These are phyloP conservation scores for Vipera ursinii DNA, from an alignment of 2,797 vertebrate genomes.

Conservation along the genomic window DNA sequence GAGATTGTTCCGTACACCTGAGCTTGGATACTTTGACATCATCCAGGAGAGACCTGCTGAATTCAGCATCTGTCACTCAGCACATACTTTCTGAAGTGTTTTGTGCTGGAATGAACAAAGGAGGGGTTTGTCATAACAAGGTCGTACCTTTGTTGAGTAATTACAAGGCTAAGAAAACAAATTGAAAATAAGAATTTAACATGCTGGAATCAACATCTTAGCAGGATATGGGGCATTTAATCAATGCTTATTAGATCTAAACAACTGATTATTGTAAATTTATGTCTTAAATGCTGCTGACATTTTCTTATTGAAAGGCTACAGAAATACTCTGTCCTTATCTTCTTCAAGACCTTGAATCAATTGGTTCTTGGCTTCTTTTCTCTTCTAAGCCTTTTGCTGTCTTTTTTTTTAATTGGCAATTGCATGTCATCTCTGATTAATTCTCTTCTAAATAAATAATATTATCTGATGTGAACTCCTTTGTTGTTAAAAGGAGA, in stretches of 20 bases:
- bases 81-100: conserved; percentile 38
- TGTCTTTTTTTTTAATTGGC: neutral
- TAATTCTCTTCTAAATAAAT: neutral
- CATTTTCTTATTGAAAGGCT: conserved; percentile 22
- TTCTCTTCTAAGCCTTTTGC: conserved; percentile 29
- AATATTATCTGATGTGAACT: neutral
- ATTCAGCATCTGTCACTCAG: neutral
- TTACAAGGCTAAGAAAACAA: conserved; percentile 38
- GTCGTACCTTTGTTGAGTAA: conserved; percentile 28
- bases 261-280: conserved; percentile 10
- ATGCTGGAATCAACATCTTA: conserved; percentile 26
- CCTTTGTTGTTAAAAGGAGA: neutral
- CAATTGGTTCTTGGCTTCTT: conserved; percentile 40
- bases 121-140: neutral
- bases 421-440: neutral
- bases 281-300: conserved; percentile 17
- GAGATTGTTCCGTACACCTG: neutral
- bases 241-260: conserved; percentile 24
- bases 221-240: conserved; percentile 28
- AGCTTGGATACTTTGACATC: neutral
- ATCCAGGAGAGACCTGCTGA: neutral
- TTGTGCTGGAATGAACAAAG: conserved; percentile 28
- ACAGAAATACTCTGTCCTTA: conserved; percentile 16
- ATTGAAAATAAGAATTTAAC: conserved; percentile 16
- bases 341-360: conserved; percentile 43